Conservation (phyloP, 1,140 invertebrate species). For the Leptopilina boulardi region DNA sequence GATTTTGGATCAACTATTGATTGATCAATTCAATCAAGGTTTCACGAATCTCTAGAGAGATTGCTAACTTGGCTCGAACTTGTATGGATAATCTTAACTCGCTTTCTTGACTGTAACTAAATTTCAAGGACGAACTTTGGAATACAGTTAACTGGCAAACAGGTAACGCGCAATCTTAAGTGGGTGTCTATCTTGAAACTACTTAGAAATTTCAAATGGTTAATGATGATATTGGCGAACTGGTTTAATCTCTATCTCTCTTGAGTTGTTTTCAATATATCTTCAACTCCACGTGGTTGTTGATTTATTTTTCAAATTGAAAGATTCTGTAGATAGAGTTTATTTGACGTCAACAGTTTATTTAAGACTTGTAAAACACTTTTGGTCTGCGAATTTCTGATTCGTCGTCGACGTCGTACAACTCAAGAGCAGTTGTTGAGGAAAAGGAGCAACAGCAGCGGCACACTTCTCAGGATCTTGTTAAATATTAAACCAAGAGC, state of each 20-base stretch:
- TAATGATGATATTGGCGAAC: too few species aligned
- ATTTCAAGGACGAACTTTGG: conserved; percentile 22
- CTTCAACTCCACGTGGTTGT: background rate
- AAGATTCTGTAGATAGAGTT: background rate
- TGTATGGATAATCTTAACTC: background rate
- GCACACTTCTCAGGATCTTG: conserved; percentile 42
- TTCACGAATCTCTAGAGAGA: background rate
- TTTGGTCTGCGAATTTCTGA: conserved; percentile 20
- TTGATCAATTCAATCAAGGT: conserved; percentile 12
- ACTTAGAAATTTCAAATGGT: background rate
- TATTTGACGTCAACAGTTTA: conserved; percentile 32
- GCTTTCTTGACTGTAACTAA: conserved; percentile 10
- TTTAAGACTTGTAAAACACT: conserved; percentile 28
- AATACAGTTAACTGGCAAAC: background rate
- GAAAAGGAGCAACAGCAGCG: conserved; percentile 11
- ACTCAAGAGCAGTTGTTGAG: conserved; percentile 33
- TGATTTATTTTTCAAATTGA: background rate
- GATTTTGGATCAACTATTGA: background rate
- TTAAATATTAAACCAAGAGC: conserved; percentile 39
- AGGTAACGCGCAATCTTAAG: background rate
- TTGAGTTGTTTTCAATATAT: too few species aligned
- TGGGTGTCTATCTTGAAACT: background rate
- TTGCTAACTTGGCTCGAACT: background rate
- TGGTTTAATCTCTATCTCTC: background rate
- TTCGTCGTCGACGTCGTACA: conserved; percentile 23